A percentile compares a stretch with the other conserved stretches of the same genome.
phyloP scores from a whole-genome alignment of 2,113 vertebrate species.

The Leuciscus idus region DNA sequence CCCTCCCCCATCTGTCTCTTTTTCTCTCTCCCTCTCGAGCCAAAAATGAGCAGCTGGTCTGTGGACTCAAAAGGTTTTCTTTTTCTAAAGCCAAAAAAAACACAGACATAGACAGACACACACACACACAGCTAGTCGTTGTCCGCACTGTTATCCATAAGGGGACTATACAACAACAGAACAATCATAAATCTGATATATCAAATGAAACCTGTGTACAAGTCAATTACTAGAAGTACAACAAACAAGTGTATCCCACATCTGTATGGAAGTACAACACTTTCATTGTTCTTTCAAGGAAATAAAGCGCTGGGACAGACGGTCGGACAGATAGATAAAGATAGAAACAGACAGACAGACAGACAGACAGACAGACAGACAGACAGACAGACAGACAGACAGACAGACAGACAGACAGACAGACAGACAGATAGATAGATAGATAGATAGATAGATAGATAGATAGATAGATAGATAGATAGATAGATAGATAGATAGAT shows the following conservation, averaged over 20 bases:
- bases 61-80: slow-evolving; percentile 17
- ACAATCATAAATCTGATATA: neutral
- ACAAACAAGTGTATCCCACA: neutral
- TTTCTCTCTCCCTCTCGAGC: neutral
- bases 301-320: neutral
- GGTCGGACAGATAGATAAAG: no score
- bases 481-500: no score
- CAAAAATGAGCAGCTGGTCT: slow-evolving; percentile 38
- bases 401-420: no score
- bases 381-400: no score
- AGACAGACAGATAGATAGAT: no score
- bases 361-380: no score
- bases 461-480: no score
- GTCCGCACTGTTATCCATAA: neutral
- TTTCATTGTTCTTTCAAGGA: neutral
- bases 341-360: no score
- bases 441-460: no score
- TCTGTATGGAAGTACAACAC: neutral
- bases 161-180: neutral
- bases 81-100: slow-evolving; percentile 9
- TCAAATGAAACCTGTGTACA: neutral
- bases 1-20: slow-evolving; percentile 18
- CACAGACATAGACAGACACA: neutral
- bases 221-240: neutral
- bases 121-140: neutral